phyloP scores from a whole-genome alignment of 2,113 vertebrate genomes.

The Phainopepla nitens region DNA sequence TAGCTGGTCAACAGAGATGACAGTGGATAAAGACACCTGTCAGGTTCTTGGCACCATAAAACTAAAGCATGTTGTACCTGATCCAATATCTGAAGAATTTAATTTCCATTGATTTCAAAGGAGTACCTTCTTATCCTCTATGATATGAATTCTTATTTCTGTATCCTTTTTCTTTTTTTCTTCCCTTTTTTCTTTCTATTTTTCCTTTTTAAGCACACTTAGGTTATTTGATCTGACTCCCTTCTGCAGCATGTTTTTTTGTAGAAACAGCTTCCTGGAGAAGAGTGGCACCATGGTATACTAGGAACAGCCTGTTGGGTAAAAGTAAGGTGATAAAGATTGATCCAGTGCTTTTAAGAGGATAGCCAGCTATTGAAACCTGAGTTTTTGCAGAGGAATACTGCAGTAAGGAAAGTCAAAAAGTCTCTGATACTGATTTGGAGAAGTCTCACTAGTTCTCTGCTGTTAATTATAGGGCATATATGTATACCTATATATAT shows the following conservation, averaged over 20 bases:
- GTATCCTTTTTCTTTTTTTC: accelerated
- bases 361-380: not conserved
- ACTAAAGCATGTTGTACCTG: not conserved
- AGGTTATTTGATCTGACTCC: not conserved
- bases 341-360: not conserved
- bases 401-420: not conserved
- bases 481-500: not conserved
- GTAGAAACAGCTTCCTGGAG: not conserved
- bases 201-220: not conserved
- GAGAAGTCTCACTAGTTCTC: not conserved
- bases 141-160: not conserved
- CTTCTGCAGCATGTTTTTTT: not conserved
- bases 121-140: not conserved
- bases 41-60: not conserved
- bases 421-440: not conserved
- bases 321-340: not conserved
- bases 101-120: not conserved
- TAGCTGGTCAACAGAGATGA: not conserved
- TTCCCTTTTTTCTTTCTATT: accelerated
- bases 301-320: not conserved
- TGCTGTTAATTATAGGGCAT: not conserved
- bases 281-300: not conserved
- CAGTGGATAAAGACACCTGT: not conserved
- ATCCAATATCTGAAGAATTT: not conserved
- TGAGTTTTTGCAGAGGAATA: not conserved